A percentile compares a stretch with the other conserved stretches of the same genome.
Conservation (phyloP, 2,797 vertebrate genomes). For the Buphagus erythrorhynchus region DNA sequence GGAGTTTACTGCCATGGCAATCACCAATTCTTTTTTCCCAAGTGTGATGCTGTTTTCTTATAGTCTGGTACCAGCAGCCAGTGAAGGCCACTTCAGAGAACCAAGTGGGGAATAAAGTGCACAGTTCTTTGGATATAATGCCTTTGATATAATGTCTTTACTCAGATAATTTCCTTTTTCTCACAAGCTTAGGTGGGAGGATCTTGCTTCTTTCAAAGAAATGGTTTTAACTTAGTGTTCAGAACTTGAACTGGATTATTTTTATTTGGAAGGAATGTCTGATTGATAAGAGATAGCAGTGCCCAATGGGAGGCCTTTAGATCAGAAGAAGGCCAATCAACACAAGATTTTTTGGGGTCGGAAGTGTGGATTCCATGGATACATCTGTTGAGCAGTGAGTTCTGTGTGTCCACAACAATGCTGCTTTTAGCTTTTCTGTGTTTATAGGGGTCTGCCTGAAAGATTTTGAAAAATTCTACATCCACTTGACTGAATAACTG, state of each 20-base stretch:
- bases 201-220: not conserved
- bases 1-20: not conserved
- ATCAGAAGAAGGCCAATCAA: not conserved
- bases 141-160: not conserved
- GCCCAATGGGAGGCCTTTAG: not conserved
- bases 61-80: not conserved
- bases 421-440: not conserved
- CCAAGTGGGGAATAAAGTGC: not conserved
- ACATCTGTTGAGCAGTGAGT: accelerated
- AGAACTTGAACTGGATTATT: not conserved
- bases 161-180: not conserved
- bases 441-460: not conserved
- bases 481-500: not conserved
- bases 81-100: not conserved
- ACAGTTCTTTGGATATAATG: not conserved
- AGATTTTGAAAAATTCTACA: not conserved
- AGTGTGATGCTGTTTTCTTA: not conserved
- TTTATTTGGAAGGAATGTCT: not conserved
- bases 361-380: not conserved
- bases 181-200: not conserved
- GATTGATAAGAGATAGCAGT: not conserved
- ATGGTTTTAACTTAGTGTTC: not conserved
- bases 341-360: not conserved
- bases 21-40: not conserved
- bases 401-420: not conserved